A percentile compares a stretch with the other conserved stretches of the same genome.
Conservation (phyloP, 2,797 vertebrate genomes). For the Falco novaeseelandiae region DNA sequence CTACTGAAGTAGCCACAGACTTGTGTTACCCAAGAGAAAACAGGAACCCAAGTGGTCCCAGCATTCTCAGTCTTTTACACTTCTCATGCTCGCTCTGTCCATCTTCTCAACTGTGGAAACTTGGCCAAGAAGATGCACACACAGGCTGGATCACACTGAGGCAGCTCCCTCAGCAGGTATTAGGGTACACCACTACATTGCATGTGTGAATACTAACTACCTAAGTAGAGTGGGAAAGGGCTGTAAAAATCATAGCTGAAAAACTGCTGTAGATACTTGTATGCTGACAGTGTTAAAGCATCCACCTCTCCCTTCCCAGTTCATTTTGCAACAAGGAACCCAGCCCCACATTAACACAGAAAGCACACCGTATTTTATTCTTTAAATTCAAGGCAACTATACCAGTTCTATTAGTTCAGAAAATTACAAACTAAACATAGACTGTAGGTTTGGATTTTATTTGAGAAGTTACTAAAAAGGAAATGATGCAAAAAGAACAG, state of each 20-base stretch:
- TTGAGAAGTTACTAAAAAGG: neutral
- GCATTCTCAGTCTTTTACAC: neutral
- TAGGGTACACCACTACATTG: neutral
- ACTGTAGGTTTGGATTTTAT: neutral
- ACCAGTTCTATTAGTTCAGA: neutral
- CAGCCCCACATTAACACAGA: neutral
- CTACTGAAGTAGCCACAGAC: neutral
- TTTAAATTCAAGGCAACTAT: neutral
- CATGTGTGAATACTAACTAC: neutral
- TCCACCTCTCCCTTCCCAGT: neutral
- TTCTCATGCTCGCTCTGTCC: neutral
- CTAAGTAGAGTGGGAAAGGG: neutral
- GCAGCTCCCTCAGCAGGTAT: neutral
- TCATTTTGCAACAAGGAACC: neutral
- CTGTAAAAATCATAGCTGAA: neutral
- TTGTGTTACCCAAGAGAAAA: neutral
- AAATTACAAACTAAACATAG: neutral
- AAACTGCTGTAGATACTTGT: neutral
- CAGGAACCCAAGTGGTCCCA: neutral
- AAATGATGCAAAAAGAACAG: neutral
- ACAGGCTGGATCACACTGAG: neutral
- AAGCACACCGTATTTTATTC: neutral
- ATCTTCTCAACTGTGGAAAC: neutral
- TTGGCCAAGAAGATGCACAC: neutral
- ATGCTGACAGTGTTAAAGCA: neutral